phyloP scores from a whole-genome alignment of 2,797 vertebrate genomes.

The Cygnus olor region DNA sequence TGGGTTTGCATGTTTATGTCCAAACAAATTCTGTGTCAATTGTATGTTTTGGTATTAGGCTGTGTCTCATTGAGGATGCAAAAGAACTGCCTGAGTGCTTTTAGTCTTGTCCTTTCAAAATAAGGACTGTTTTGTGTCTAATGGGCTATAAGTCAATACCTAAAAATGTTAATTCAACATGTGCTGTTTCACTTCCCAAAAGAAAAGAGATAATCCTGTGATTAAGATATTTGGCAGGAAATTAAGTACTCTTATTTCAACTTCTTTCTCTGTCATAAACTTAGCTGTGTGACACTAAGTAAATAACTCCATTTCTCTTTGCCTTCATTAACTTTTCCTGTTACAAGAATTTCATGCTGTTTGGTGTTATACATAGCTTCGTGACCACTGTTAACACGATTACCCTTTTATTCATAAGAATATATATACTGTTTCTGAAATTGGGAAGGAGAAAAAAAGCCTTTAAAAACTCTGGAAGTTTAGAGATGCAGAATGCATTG shows the following conservation, averaged over 20 bases:
- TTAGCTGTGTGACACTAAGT: neutral
- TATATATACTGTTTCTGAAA: neutral
- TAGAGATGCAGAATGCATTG: neutral
- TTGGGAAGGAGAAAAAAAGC: neutral
- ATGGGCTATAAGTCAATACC: neutral
- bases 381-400: neutral
- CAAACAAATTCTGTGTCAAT: neutral
- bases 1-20: neutral
- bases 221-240: neutral
- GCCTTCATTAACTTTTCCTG: conserved; percentile 43
- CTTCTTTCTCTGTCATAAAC: neutral
- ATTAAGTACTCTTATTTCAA: neutral
- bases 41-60: neutral
- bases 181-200: neutral
- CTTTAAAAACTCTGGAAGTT: neutral
- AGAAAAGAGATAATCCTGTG: neutral
- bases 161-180: neutral
- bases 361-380: neutral
- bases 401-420: neutral
- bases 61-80: neutral
- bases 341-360: neutral
- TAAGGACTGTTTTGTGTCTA: neutral
- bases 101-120: neutral
- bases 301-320: neutral
- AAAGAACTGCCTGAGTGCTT: neutral